Evolutionary conservation across 2,113 vertebrate species (phyloP).

Genomic region (Carassius carassius): DNA sequence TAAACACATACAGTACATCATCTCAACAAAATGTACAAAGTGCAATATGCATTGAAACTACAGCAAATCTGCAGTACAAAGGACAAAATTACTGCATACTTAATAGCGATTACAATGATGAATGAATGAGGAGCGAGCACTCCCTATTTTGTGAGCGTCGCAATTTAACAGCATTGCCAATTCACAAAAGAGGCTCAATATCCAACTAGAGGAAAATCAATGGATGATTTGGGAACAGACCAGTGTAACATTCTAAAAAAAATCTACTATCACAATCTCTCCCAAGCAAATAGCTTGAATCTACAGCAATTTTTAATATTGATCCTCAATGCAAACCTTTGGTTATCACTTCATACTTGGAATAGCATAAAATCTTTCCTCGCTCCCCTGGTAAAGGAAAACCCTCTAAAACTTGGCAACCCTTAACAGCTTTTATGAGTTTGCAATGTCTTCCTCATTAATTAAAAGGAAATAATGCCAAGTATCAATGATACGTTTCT

Average conservation of each 20-base stretch:
- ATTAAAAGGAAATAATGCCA: background rate
- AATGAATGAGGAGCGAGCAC: slow-evolving; percentile 44
- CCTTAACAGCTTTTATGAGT: slow-evolving; percentile 32
- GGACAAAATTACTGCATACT: slow-evolving; percentile 74
- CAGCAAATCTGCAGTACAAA: slow-evolving; percentile 86
- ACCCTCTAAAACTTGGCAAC: slow-evolving; percentile 61
- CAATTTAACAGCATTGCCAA: slow-evolving; percentile 12
- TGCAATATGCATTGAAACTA: slow-evolving; percentile 90
- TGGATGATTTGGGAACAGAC: slow-evolving; percentile 61
- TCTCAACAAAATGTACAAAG: slow-evolving; percentile 86
- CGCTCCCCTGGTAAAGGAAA: no score
- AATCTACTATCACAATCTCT: slow-evolving; percentile 46
- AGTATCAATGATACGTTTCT: background rate
- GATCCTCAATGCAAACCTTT: slow-evolving; percentile 68
- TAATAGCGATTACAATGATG: slow-evolving; percentile 72
- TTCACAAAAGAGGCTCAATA: slow-evolving; percentile 9
- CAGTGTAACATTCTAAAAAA: slow-evolving; percentile 56
- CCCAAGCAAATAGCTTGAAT: slow-evolving; percentile 59
- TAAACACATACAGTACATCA: slow-evolving; percentile 87
- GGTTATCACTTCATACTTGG: slow-evolving; percentile 68
- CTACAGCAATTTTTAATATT: slow-evolving; percentile 55
- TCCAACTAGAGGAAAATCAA: slow-evolving; percentile 29
- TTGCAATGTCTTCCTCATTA: no score
- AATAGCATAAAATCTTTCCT: slow-evolving; percentile 54
- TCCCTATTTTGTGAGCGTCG: background rate